phyloP scores from a whole-genome alignment of 2,888 invertebrate genomes.

The Sarcophaga rosellei region DNA sequence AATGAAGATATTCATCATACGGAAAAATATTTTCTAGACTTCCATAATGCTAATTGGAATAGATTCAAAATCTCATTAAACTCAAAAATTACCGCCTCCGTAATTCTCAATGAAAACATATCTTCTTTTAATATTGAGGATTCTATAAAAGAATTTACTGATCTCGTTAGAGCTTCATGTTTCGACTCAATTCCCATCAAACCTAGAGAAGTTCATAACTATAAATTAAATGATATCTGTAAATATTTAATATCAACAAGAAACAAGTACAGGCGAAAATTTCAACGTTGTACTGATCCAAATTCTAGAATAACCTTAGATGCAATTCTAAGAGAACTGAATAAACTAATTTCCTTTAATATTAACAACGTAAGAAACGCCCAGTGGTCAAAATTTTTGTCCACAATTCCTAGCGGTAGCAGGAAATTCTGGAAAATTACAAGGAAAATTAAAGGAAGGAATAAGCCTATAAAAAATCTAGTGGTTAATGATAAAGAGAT shows the following conservation, averaged over 20 bases:
- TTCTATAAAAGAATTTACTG: background rate
- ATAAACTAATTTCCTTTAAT: constrained; percentile 1
- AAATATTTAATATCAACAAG: too few species aligned
- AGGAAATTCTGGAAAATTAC: too few species aligned
- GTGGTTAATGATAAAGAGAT: too few species aligned
- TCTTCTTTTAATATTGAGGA: background rate
- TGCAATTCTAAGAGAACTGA: background rate
- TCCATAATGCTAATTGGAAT: background rate
- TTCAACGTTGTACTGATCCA: background rate
- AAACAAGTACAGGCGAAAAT: too few species aligned
- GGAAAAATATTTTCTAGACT: background rate
- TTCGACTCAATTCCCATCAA: too few species aligned
- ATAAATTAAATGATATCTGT: background rate
- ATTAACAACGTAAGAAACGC: too few species aligned
- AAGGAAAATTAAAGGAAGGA: too few species aligned
- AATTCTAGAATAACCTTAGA: background rate
- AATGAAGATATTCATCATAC: background rate
- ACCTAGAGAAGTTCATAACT: background rate
- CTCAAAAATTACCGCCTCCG: too few species aligned
- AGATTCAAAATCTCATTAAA: too few species aligned
- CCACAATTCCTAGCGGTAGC: too few species aligned
- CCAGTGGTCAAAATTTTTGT: too few species aligned
- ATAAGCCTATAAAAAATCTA: too few species aligned
- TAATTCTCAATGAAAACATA: background rate
- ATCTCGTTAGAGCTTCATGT: background rate